Conservation (phyloP, 1,140 invertebrate species). For the Wiebesia pumilae region DNA sequence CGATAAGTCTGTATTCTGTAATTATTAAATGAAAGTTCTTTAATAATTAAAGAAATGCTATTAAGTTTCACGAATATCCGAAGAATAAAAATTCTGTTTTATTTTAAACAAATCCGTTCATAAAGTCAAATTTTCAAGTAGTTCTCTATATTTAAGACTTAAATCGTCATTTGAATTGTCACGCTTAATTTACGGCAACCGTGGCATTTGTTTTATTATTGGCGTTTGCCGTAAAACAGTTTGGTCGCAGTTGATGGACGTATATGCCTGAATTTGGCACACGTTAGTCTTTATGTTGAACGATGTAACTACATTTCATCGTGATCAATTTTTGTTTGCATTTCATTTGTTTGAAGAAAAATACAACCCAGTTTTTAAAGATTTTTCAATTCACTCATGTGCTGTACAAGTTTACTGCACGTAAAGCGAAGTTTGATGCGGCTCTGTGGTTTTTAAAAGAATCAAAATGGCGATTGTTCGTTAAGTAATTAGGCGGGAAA, state of each 20-base stretch:
- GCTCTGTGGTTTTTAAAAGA: no score
- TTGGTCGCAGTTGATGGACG: background rate
- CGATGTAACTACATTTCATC: background rate
- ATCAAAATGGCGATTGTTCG: no score
- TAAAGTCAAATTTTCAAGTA: background rate
- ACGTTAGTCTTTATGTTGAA: background rate
- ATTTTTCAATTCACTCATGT: background rate
- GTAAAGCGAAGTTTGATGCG: no score
- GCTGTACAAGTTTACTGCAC: background rate
- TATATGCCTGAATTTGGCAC: background rate
- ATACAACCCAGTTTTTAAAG: background rate
- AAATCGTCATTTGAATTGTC: background rate
- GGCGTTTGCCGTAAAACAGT: background rate
- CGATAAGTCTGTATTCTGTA: background rate
- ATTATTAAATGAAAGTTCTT: background rate
- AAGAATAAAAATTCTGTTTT: background rate
- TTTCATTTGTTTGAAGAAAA: background rate
- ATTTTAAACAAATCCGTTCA: background rate
- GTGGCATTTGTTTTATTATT: constrained; percentile 38
- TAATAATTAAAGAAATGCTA: background rate
- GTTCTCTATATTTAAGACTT: background rate
- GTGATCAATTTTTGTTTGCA: background rate
- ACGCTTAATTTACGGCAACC: constrained; percentile 21
- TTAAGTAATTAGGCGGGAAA: background rate
- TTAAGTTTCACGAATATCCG: background rate